Base-by-base conservation (phyloP, 2,888 invertebrate genomes). In the Euproctis similis region DNA sequence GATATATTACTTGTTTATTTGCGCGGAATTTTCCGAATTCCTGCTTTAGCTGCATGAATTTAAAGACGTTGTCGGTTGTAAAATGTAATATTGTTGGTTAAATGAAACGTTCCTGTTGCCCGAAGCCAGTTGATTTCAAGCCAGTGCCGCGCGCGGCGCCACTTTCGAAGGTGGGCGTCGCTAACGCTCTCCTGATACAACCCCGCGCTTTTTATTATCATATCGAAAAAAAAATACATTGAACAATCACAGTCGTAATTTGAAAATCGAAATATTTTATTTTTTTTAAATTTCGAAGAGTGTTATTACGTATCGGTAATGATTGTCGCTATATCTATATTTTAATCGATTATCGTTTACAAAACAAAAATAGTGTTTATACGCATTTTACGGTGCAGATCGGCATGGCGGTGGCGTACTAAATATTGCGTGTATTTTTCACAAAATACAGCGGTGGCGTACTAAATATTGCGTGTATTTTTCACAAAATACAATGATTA, bases 71-170 rank as follows among this genome's bases (percentile, higher is more conserved):
- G 29, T 23, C 23, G 32, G 32, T 25, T 34, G 57, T n/a, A 36
- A 53, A 36, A 33, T 26, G 29, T 47, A 42, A 49, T 31, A 46
- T 52, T 57, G 62, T 45, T 40, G 42, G 58, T 47, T 42, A 52
- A 51, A 53, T 55, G 57, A 58, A 60, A 51, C 65, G 66, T 52
- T 70, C 69, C 73, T 69, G 72, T 66, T 59, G 61, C 64, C 61
- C 55, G 57, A 58, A 55, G 63, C 53, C 51, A 51, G 56, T 47
- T 42, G 40, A 36, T 68, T 74, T 71, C 56, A 60, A 61, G 66
- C 53, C 81, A 82, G 82, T 82, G 76, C 74, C 77, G 77, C 66
- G 59, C 68, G 77, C 60, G 80, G 80, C 82, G 81, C 80, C 81
- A 75, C 76, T 68, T 59, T 69, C 58, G 68, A 50, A 67, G 77